These are phyloP conservation scores for Dicyrtomina minuta DNA, from an alignment of 2,888 invertebrate genomes.

Conservation along the genomic window DNA sequence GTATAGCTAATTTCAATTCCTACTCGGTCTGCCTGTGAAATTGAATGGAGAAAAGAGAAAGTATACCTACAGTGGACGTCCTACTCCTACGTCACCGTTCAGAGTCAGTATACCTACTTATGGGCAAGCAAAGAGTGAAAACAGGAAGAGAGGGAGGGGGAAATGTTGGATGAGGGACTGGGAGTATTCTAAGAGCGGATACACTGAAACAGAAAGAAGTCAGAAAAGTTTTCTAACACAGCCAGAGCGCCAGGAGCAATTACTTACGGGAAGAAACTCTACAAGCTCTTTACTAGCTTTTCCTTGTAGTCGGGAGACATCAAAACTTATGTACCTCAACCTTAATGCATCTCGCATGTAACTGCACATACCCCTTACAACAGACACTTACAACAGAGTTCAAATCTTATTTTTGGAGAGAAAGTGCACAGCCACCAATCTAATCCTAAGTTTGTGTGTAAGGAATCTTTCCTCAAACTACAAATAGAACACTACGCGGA, in stretches of 20 bases:
- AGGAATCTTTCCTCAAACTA: too few relatives aligned
- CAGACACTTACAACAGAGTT: background rate
- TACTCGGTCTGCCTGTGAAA: too few relatives aligned
- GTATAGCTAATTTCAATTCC: too few relatives aligned
- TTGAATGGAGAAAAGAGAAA: too few relatives aligned
- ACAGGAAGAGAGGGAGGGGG: background rate
- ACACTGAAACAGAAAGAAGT: slow-evolving; percentile 26
- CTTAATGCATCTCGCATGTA: too few relatives aligned
- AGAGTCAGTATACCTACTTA: too few relatives aligned
- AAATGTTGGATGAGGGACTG: background rate
- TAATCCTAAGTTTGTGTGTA: too few relatives aligned
- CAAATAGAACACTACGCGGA: too few relatives aligned
- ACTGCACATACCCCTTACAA: too few relatives aligned
- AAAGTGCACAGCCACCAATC: background rate
- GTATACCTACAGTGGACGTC: background rate
- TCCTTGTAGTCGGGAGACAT: too few relatives aligned
- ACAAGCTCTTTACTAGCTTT: background rate
- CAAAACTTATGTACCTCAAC: too few relatives aligned
- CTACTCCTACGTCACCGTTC: too few relatives aligned
- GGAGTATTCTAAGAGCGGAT: slow-evolving; percentile 3
- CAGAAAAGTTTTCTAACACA: slow-evolving; percentile 13
- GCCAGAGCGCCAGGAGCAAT: slow-evolving; percentile 8
- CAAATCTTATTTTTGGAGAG: background rate
- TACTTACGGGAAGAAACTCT: slow-evolving; percentile 9
- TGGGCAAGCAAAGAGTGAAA: background rate